Percentiles rank a stretch among this genome's conserved stretches.
Evolutionary conservation across 2,888 invertebrate genomes (phyloP).

Genomic region (Apocheima hispidaria): DNA sequence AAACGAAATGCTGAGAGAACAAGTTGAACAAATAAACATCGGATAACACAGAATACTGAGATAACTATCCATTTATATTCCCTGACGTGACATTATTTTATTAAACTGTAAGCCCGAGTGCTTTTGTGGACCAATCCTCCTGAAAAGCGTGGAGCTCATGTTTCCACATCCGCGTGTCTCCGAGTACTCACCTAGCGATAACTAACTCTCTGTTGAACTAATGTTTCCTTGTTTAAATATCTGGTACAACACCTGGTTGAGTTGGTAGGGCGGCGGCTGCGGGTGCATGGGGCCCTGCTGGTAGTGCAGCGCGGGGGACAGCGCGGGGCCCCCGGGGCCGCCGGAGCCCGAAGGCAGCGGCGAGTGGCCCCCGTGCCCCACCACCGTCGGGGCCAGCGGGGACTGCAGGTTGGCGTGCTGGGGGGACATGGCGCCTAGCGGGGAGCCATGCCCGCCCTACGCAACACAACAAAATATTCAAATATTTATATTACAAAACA

Average conservation of each 20-base stretch:
- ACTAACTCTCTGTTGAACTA: slow-evolving; percentile 4
- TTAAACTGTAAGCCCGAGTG: no score
- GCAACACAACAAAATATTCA: not conserved
- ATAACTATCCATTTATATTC: no score
- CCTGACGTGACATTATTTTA: no score
- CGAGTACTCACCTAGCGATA: not conserved
- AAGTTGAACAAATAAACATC: no score
- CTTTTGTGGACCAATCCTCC: no score
- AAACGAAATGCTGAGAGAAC: no score
- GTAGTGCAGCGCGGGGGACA: slow-evolving; percentile 13
- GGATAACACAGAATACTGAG: no score
- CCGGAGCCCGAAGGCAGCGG: slow-evolving; percentile 6
- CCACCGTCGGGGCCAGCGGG: slow-evolving; percentile 33
- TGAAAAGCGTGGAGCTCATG: no score
- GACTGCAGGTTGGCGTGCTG: slow-evolving; percentile 33
- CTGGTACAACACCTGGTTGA: slow-evolving; percentile 28
- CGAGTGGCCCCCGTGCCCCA: slow-evolving; percentile 13
- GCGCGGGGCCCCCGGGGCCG: slow-evolving; percentile 12
- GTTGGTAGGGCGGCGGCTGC: slow-evolving; percentile 19
- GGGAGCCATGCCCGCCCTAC: slow-evolving; percentile 19
- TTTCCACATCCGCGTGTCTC: not conserved
- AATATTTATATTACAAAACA: not conserved
- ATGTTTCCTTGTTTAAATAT: slow-evolving; percentile 4
- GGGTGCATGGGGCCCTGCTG: slow-evolving; percentile 10
- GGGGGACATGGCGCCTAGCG: slow-evolving; percentile 45